Evolutionary conservation across 2,888 invertebrate species (phyloP), one percentile per base, ranked within the genome.

Genomic region (Eristalis tenax): DNA sequence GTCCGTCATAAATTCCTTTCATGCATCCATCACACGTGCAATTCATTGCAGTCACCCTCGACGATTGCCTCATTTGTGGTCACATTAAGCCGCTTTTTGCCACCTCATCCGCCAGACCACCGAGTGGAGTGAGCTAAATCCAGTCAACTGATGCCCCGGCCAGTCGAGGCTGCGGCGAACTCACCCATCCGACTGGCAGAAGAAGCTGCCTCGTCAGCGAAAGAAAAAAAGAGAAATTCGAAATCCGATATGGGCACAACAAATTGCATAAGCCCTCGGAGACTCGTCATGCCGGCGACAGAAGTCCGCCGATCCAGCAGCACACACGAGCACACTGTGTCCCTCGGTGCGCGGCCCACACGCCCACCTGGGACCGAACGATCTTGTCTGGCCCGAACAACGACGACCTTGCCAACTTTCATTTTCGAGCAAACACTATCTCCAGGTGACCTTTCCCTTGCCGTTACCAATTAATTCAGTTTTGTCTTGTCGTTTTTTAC

Each of bases 361-460:
- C 78, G 70, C 84, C 65, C 61, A 64, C n/a, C n/a, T n/a, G n/a
- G n/a, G n/a, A n/a, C 64, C 69, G 23, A 26, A 22, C 23, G 22
- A 23, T n/a, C 6, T 26, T 18, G 43, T 74, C 63, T 64, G 57
- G 73, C 61, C 76, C 74, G 66, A 70, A 32, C 63, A 35, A 78
- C 74, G 75, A 74, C 86, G 86, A 86, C 86, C 86, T 86, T 86
- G 86, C 71, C 10, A 75, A 86, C 86, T 86, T 86, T 86, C 86
- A 75, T 83, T 86, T 86, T 86, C 86, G 78, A 86, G 59, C 50
- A 32, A 64, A 66, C 83, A 75, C 83, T 71, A 86, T 83, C 86
- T 75, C 86, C 78, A 71, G 70, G 65, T 83, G 86, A 86, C 86
- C 86, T 86, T 86, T 86, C 86, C 86, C 86, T 78, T 50, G 50